Evolutionary conservation across 2,113 vertebrate genomes (phyloP), one percentile per base, ranked within the genome.

Genomic region (Dasyprocta punctata): DNA sequence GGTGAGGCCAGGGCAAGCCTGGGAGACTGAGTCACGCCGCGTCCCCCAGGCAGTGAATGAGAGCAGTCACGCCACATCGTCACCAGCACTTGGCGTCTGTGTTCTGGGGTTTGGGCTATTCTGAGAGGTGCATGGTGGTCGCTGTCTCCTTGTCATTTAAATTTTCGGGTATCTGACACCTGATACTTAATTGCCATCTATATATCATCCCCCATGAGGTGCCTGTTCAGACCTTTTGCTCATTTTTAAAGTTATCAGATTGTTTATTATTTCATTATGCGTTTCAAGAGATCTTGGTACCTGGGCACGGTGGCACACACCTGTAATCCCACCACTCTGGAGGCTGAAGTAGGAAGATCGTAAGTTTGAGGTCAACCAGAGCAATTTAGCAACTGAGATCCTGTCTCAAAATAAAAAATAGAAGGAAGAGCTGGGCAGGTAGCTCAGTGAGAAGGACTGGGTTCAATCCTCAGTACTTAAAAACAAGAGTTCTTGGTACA

Each of bases 101-200:
- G 38, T 10, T 75, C 22, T 26, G 69, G n/a, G n/a, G 65, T 20
- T 4, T 5, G n/a, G 69, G 6, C 69, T 38, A 12, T 13, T 36
- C 26, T 54, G 71, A 7, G 11, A 33, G 17, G 20, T 0, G 22
- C 0, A 0, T 0, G 3, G n/a, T 1, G 44, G 33, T 0, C 0
- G n/a, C 38, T 0, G 4, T 38, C 33, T 88, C 22, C 7, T 1
- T 41, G 12, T 30, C 20, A n/a, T 28, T 7, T 1, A 6, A 0
- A 8, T 17, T 19, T 77, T 11, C 4, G 0, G 1, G 33, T 71
- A 52, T 54, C 52, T 1, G 28, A 73, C 36, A 38, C 0, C 38
- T 7, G 16, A 13, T 0, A 2, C 60, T 89, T 52, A 2, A 2
- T 14, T 33, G 26, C 49, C 6, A 0, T 36, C 58, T 89, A 20